phyloP scores from a whole-genome alignment of 64 coral and sea anemone species.

The Catalaphyllia jardinei region DNA sequence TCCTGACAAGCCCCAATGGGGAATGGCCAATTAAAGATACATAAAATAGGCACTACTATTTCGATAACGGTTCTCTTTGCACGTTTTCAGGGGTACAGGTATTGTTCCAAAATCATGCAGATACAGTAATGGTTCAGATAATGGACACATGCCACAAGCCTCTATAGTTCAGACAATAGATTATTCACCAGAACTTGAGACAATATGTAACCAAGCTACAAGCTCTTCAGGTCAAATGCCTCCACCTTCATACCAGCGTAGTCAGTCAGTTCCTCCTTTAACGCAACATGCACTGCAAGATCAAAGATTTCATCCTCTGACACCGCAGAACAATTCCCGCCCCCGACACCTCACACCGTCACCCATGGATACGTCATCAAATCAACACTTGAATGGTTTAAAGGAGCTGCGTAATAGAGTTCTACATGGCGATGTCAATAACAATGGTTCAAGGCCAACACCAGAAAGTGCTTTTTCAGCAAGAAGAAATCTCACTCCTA shows the following conservation, averaged over 20 bases:
- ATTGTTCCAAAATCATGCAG: slow-evolving; percentile 42
- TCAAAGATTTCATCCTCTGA: slow-evolving; percentile 92
- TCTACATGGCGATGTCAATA: slow-evolving; percentile 94
- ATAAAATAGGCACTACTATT: background rate
- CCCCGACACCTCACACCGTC: slow-evolving; percentile 80
- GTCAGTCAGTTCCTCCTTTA: slow-evolving; percentile 96
- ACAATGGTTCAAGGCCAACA: slow-evolving; percentile 87
- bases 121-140: slow-evolving; percentile 55
- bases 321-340: slow-evolving; percentile 82
- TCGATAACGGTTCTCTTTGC: background rate
- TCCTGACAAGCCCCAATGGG: too few species aligned
- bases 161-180: slow-evolving; percentile 67
- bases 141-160: slow-evolving; percentile 46
- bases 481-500: slow-evolving; percentile 78
- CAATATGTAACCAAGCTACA: slow-evolving; percentile 74
- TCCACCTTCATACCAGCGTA: slow-evolving; percentile 70
- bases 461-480: slow-evolving; percentile 80
- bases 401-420: slow-evolving; percentile 96
- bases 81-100: slow-evolving; percentile 1
- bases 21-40: too few species aligned
- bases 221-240: slow-evolving; percentile 57
- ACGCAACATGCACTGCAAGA: slow-evolving; percentile 79
- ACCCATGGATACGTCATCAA: slow-evolving; percentile 64
- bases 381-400: slow-evolving; percentile 82
- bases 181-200: slow-evolving; percentile 80